Conservation (phyloP, 2,797 vertebrate species). For the Tadarida brasiliensis region DNA sequence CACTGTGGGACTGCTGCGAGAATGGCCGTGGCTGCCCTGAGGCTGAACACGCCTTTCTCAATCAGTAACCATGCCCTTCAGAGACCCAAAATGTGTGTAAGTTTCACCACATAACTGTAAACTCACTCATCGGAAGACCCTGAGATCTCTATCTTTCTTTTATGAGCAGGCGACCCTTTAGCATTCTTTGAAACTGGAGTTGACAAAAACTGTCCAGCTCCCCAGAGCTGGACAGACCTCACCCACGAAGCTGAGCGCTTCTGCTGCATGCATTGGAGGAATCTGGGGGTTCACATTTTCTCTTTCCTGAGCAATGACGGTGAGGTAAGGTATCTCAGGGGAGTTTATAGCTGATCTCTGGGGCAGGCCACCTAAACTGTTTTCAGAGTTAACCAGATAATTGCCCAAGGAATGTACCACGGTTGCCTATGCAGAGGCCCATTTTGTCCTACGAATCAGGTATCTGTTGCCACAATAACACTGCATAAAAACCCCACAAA, state of each 20-base stretch:
- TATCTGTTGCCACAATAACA: neutral
- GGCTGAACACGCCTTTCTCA: neutral
- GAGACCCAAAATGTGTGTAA: neutral
- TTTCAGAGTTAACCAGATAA: neutral
- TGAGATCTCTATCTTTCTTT: neutral
- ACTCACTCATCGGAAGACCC: neutral
- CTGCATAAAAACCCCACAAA: neutral
- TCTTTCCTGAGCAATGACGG: neutral
- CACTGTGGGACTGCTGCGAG: neutral
- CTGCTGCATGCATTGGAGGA: neutral
- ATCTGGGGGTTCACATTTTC: neutral
- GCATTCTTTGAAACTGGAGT: neutral
- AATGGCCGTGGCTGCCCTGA: neutral
- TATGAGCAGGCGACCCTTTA: neutral
- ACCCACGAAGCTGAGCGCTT: neutral
- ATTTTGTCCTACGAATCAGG: neutral
- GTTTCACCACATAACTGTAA: neutral
- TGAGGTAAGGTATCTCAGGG: neutral
- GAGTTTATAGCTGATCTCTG: neutral
- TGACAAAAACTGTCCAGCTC: constrained; percentile 4
- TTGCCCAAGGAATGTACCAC: neutral
- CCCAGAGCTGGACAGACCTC: neutral
- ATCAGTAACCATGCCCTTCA: neutral
- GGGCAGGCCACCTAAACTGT: neutral
- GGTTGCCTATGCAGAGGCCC: neutral